phyloP scores from a whole-genome alignment of 2,113 vertebrate genomes.

The Chloebia gouldiae region DNA sequence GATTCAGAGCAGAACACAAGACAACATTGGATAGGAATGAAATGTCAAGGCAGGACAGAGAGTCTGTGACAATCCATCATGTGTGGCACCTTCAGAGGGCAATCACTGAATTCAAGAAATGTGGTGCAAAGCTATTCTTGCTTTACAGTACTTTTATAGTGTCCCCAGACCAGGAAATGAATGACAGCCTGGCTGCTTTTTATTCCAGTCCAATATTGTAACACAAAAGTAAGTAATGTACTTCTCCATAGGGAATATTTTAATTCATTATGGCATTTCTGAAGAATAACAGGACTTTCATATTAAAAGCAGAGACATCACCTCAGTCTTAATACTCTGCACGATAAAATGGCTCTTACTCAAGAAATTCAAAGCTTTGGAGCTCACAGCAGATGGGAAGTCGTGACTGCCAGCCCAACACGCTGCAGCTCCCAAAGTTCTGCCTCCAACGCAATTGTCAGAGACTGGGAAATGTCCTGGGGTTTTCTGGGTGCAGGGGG shows the following conservation, averaged over 20 bases:
- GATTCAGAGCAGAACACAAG: slow-evolving; percentile 42
- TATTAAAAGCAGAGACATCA: background rate
- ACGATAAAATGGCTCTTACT: background rate
- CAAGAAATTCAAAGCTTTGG: background rate
- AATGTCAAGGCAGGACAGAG: slow-evolving; percentile 57
- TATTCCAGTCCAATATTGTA: background rate
- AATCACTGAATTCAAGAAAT: slow-evolving; percentile 41
- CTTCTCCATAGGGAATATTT: background rate
- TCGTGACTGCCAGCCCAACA: background rate
- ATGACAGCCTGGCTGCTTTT: background rate
- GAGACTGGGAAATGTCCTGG: background rate
- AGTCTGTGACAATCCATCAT: slow-evolving; percentile 57
- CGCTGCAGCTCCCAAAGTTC: background rate
- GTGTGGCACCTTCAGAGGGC: slow-evolving; percentile 34
- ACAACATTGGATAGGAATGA: slow-evolving; percentile 19
- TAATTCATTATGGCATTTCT: slow-evolving; percentile 7
- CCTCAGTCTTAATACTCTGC: background rate
- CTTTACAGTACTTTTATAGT: background rate
- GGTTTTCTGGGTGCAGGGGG: background rate
- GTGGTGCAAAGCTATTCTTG: background rate
- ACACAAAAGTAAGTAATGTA: background rate
- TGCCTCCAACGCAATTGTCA: background rate
- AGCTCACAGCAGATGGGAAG: background rate
- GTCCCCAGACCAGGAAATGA: background rate
- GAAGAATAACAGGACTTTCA: background rate